Evolutionary conservation across 1,140 invertebrate genomes (phyloP), one percentile per base, ranked within the genome.

Genomic region (Eumaeus atala): DNA sequence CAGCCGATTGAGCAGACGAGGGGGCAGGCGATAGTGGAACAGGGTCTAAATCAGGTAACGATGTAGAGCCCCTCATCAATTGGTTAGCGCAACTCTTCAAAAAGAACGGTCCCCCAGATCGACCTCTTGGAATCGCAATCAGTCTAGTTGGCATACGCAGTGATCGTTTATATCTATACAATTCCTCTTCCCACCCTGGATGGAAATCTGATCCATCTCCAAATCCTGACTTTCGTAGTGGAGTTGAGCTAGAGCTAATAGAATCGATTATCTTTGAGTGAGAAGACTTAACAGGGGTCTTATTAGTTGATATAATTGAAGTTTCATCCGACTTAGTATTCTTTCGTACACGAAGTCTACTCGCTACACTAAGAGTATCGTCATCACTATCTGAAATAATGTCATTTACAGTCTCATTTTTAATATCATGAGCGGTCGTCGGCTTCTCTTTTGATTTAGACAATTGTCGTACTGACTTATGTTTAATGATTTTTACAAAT

Each of bases 111-210:
- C 80, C 81, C 35, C 77, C 84, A 17, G 84, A 84, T 18, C 80
- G 67, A 11, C 84, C 84, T 59, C 80, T 69, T 17, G 93, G 91
- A 7, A 95, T 92, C 6, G 92, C 93, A 54, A 95, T 95, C 36
- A 95, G 80, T 58, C 91, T 90, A 10, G 92, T 83, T 2, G 94
- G 94, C 90, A 95, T 94, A 52, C 94, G 89, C 1, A 95, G 77
- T 0, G 94, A 94, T 61, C 92, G 90, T 76, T 96, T 95, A 64
- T 93, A 96, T 59, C 90, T 91, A 64, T 93, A 95, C 17, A 95
- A 88, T 67, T 95, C 93, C 66, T 93, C 92, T 81, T 94, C 92
- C 93, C 93, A 95, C 0, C 93, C 93, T 0, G 92, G 93, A 62
- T 90, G 88, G 65, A 93, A 93, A 66, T 92, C 91, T 40, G 92